Conservation (phyloP, 37 sponge, comb jelly and placozoan species). For the Cladorhizidae sp. region DNA sequence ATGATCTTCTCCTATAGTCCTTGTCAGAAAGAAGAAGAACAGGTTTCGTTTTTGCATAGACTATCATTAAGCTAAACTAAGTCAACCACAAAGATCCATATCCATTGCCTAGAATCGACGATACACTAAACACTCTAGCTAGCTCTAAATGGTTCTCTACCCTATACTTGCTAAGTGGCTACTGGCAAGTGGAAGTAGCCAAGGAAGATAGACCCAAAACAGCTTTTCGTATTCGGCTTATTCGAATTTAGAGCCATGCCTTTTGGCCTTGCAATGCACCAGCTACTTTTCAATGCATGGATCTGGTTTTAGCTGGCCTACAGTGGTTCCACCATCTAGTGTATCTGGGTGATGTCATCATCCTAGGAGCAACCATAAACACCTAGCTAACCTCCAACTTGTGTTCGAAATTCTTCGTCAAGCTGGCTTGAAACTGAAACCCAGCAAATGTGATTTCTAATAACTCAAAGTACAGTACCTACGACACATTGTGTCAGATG, state of each 20-base stretch:
- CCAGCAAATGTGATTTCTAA: background rate
- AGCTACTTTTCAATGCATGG: background rate
- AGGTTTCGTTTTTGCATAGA: background rate
- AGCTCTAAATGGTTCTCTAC: background rate
- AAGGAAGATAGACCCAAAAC: background rate
- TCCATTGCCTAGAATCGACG: background rate
- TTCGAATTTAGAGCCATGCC: background rate
- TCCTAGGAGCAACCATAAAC: background rate
- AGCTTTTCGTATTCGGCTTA: background rate
- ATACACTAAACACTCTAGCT: background rate
- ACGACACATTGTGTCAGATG: background rate
- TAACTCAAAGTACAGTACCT: background rate
- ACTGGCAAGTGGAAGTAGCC: too few relatives aligned
- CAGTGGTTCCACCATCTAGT: background rate
- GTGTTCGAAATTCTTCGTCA: background rate
- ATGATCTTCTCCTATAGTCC: too few relatives aligned
- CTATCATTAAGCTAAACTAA: background rate
- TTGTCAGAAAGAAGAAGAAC: too few relatives aligned
- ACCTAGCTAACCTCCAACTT: background rate
- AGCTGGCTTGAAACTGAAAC: slow-evolving; percentile 5
- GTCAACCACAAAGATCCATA: background rate
- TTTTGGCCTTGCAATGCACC: background rate
- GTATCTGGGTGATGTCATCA: too few relatives aligned
- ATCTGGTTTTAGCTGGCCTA: background rate
- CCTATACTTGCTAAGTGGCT: background rate